phyloP scores from a whole-genome alignment of 1,140 invertebrate species.

The Zeugodacus cucurbitae region DNA sequence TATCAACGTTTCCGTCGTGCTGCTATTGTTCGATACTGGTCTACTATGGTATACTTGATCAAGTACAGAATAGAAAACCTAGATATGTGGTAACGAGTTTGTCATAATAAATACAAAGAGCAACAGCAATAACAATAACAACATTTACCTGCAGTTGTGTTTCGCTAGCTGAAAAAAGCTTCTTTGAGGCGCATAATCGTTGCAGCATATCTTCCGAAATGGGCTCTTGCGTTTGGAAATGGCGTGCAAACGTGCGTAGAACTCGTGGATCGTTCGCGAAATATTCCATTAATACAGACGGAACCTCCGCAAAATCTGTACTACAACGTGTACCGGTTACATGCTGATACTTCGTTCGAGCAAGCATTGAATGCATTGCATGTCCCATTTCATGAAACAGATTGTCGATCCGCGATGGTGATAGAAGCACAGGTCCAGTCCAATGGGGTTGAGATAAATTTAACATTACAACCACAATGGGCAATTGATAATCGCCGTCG shows the following conservation, averaged over 20 bases:
- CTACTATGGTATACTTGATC: slow-evolving; percentile 91
- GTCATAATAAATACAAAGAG: neutral
- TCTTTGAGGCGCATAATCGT: slow-evolving; percentile 84
- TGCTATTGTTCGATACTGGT: slow-evolving; percentile 65
- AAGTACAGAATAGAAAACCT: slow-evolving; percentile 83
- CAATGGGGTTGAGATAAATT: slow-evolving; percentile 82
- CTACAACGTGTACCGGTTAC: slow-evolving; percentile 96
- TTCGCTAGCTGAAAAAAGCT: slow-evolving; percentile 88
- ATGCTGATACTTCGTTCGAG: slow-evolving; percentile 94
- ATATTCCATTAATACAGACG: slow-evolving; percentile 98
- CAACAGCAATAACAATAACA: neutral
- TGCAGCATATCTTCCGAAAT: slow-evolving; percentile 82
- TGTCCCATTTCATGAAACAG: slow-evolving; percentile 99
- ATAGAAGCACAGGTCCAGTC: slow-evolving; percentile 83
- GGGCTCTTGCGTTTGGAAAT: slow-evolving; percentile 89
- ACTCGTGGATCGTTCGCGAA: slow-evolving; percentile 92
- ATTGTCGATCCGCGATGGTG: slow-evolving; percentile 90
- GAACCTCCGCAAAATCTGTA: slow-evolving; percentile 98
- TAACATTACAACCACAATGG: slow-evolving; percentile 94
- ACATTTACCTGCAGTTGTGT: slow-evolving; percentile 82
- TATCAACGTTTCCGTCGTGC: slow-evolving; percentile 84
- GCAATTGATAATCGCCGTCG: slow-evolving; percentile 89
- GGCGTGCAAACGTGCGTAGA: slow-evolving; percentile 86
- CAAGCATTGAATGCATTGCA: slow-evolving; percentile 99
- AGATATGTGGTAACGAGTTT: slow-evolving; percentile 45